Evolutionary conservation across 2,113 vertebrate genomes (phyloP).

Genomic region (Chloebia gouldiae): DNA sequence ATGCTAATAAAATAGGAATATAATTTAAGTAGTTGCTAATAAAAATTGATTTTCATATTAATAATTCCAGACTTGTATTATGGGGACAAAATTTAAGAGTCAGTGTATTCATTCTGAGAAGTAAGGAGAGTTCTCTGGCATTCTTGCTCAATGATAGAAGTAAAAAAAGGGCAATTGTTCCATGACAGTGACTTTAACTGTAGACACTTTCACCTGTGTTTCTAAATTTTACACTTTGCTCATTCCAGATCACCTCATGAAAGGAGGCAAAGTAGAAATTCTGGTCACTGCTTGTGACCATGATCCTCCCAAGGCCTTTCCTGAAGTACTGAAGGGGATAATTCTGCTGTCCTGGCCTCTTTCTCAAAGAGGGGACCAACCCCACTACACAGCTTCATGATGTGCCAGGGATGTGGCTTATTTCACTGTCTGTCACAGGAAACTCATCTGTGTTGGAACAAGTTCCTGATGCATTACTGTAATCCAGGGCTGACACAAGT

Average conservation of each 20-base stretch:
- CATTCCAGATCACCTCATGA: not conserved
- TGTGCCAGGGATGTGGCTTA: not conserved
- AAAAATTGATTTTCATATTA: constrained; percentile 56
- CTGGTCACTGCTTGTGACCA: not conserved
- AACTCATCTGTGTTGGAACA: fast-evolving
- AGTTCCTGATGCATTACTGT: not conserved
- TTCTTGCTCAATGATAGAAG: not conserved
- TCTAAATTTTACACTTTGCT: not conserved
- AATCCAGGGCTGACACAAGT: not conserved
- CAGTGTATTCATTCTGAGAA: not conserved
- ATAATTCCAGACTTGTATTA: not conserved
- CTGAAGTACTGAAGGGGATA: not conserved
- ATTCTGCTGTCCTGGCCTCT: not conserved
- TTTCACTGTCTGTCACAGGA: not conserved
- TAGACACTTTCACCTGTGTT: not conserved
- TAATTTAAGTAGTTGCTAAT: constrained; percentile 53
- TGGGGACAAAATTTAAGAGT: not conserved
- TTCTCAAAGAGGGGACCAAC: not conserved
- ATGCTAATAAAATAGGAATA: constrained; percentile 59
- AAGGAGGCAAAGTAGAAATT: not conserved
- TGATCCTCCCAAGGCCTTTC: not conserved
- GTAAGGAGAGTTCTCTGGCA: not conserved
- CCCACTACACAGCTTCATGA: not conserved
- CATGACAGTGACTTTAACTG: not conserved
- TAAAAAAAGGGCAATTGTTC: not conserved